Evolutionary conservation across 2,113 vertebrate species (phyloP).

Genomic region (Saimiri boliviensis): DNA sequence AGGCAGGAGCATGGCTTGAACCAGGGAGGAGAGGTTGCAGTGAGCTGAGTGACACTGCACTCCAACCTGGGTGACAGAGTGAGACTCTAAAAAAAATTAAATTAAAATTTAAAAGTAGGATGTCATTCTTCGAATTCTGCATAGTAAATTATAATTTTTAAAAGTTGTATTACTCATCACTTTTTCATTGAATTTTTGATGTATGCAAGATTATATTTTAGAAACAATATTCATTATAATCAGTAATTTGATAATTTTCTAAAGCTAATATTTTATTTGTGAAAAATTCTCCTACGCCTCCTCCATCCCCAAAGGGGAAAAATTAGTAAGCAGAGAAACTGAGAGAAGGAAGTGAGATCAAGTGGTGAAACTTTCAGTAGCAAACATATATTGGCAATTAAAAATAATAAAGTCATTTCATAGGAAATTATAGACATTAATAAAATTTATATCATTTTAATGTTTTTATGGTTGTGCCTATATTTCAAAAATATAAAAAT

Average conservation of each 20-base stretch:
- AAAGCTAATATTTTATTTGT: background rate
- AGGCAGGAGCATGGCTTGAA: no score
- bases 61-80: no score
- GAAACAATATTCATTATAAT: background rate
- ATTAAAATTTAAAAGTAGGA: background rate
- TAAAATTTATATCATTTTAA: background rate
- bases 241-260: background rate
- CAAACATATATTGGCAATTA: background rate
- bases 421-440: background rate
- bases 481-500: slow-evolving; percentile 35
- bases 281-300: rapidly evolving
- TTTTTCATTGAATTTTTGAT: background rate
- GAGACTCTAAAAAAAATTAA: no score
- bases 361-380: background rate
- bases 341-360: background rate
- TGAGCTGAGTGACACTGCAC: no score
- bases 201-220: background rate
- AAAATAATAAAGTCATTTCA: background rate
- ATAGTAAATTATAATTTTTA: background rate
- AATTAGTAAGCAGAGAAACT: background rate
- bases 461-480: background rate
- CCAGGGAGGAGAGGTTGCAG: no score
- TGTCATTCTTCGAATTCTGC: background rate
- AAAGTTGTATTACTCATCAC: background rate
- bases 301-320: background rate